phyloP scores from a whole-genome alignment of 2,113 vertebrate genomes.

The Rana temporaria region DNA sequence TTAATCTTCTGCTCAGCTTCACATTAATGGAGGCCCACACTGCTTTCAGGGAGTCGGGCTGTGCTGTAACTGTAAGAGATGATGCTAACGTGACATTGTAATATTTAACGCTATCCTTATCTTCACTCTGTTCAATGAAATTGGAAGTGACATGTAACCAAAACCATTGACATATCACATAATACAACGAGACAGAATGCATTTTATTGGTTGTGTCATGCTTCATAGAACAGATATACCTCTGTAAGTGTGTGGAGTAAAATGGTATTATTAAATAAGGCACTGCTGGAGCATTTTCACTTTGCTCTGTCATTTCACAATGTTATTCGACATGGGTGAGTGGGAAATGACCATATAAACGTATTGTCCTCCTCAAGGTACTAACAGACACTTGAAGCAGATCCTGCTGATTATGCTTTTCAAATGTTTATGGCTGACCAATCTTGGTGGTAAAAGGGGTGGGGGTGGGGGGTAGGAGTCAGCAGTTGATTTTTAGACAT shows the following conservation, averaged over 20 bases:
- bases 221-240: slow-evolving; percentile 47
- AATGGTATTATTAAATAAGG: slow-evolving; percentile 1
- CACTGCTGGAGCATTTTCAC: background rate
- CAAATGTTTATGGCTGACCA: no score
- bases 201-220: slow-evolving; percentile 47
- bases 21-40: background rate
- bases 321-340: slow-evolving; percentile 3
- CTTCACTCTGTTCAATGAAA: slow-evolving; percentile 46
- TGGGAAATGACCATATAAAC: background rate
- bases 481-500: no score
- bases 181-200: slow-evolving; percentile 49
- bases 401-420: no score
- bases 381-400: no score
- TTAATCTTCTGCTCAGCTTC: background rate
- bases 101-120: slow-evolving; percentile 37
- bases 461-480: no score
- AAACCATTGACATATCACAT: slow-evolving; percentile 49
- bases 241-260: slow-evolving; percentile 37
- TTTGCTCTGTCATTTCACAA: background rate
- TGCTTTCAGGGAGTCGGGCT: background rate
- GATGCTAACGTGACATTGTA: slow-evolving; percentile 42
- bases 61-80: slow-evolving; percentile 28
- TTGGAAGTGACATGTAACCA: slow-evolving; percentile 50
- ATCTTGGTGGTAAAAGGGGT: no score
- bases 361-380: background rate